Percentiles rank a stretch among this genome's conserved stretches.
These are phyloP conservation scores for Ceratina calcarata DNA, from an alignment of 1,140 invertebrate genomes.

Conservation along the genomic window DNA sequence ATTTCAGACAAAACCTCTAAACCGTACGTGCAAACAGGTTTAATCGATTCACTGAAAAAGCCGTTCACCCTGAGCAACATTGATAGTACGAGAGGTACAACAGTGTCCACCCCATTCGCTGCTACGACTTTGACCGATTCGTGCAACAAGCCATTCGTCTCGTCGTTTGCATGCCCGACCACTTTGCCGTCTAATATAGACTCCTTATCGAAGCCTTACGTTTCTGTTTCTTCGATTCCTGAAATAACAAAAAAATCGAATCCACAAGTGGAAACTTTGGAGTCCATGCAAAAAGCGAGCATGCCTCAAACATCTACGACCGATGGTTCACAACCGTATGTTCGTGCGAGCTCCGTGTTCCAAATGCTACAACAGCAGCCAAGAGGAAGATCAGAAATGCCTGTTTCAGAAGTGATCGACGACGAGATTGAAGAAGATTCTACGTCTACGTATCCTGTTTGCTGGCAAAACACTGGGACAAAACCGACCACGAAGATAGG, in stretches of 20 bases:
- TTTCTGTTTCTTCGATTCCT: slow-evolving; percentile 67
- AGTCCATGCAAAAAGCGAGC: slow-evolving; percentile 16
- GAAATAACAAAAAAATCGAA: slow-evolving; percentile 52
- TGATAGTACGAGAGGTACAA: slow-evolving; percentile 14
- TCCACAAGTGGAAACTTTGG: background rate
- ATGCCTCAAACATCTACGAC: background rate
- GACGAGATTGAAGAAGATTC: slow-evolving; percentile 47
- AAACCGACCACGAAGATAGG: slow-evolving; percentile 20
- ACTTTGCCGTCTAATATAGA: slow-evolving; percentile 31
- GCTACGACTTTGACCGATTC: slow-evolving; percentile 50
- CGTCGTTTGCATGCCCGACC: slow-evolving; percentile 53
- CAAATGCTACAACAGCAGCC: slow-evolving; percentile 66
- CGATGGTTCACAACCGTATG: slow-evolving; percentile 59
- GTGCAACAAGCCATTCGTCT: slow-evolving; percentile 56
- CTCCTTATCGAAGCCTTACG: slow-evolving; percentile 65
- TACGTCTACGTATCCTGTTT: slow-evolving; percentile 34
- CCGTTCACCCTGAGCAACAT: slow-evolving; percentile 30
- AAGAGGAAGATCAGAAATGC: slow-evolving; percentile 24
- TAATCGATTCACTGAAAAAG: slow-evolving; percentile 63
- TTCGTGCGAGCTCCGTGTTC: slow-evolving; percentile 62
- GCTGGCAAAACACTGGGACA: slow-evolving; percentile 44
- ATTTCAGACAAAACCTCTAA: slow-evolving; percentile 46
- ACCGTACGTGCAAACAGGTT: slow-evolving; percentile 70
- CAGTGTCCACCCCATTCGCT: slow-evolving; percentile 36
- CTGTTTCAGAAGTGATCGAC: slow-evolving; percentile 47